These are phyloP conservation scores for Murina feae DNA, from an alignment of 2,113 vertebrate species.

Conservation along the genomic window DNA sequence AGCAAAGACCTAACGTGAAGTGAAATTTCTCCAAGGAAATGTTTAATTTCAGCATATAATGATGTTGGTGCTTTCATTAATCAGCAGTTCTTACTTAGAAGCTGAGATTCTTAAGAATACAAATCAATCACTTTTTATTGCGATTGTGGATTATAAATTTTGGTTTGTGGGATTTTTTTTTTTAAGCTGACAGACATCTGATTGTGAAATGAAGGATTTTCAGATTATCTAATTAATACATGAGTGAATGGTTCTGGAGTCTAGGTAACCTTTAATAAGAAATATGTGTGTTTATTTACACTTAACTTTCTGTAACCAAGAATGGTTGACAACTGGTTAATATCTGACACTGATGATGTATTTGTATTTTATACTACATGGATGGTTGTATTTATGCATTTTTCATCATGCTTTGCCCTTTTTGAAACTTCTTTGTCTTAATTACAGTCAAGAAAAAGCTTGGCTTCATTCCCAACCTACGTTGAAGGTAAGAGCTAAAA, in stretches of 20 bases:
- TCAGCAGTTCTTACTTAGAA: neutral
- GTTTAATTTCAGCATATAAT: neutral
- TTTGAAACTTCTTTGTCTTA: slow-evolving; percentile 82
- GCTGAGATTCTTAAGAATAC: neutral
- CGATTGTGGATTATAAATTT: neutral
- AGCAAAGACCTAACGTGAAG: neutral
- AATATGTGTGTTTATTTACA: slow-evolving; percentile 26
- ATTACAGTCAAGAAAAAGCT: slow-evolving; percentile 93
- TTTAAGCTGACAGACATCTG: neutral
- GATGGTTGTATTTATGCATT: slow-evolving; percentile 65
- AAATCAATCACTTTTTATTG: neutral
- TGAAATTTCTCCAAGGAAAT: neutral
- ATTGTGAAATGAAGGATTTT: neutral
- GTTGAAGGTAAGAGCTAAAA: slow-evolving; percentile 92
- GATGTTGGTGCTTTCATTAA: neutral
- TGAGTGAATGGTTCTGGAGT: neutral
- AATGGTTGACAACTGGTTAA: slow-evolving; percentile 37
- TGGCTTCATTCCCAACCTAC: slow-evolving; percentile 96
- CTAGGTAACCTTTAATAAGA: slow-evolving; percentile 17
- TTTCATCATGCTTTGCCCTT: slow-evolving; percentile 70
- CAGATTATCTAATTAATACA: slow-evolving; percentile 37
- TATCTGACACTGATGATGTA: slow-evolving; percentile 1
- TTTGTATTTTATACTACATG: slow-evolving; percentile 27
- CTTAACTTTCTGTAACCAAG: slow-evolving; percentile 7
- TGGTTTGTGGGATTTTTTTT: neutral